Evolutionary conservation across 2,797 vertebrate genomes (phyloP), one percentile per base, ranked within the genome.

Genomic region (Chlorospingus semifuscus): DNA sequence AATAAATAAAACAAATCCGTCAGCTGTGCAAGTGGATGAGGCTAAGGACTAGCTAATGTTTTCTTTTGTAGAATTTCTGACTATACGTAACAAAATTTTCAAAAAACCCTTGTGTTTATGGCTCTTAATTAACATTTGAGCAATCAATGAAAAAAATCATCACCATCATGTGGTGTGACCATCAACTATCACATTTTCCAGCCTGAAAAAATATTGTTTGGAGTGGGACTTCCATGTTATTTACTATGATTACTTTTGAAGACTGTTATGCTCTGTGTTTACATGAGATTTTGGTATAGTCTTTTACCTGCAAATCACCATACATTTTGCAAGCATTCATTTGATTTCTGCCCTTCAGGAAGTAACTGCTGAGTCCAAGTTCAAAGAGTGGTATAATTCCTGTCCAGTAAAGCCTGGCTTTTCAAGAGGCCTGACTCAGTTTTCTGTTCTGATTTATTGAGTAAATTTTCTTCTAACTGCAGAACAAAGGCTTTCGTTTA

Each of bases 121-220:
- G 9, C 32, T 95, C 20, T 50, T 82, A 55, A 44, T 91, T 88
- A 79, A 56, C 8, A 34, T 93, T 94, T 93, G 80, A 83, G 30
- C 37, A 76, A 36, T 50, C 81, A 89, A 4, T 93, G 23, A 60
- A 49, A 87, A 94, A 80, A 81, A 50, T 41, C 36, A 72, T 87
- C 4, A 5, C 85, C 5, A 5, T 88, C 66, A 37, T 87, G 52
- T 89, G 89, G 20, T 93, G 12, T 91, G 59, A 46, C 22, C 80
- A 59, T 92, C 47, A 95, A 44, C 30, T 86, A 18, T 55, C 55
- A 88, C 57, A 74, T 96, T 94, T 78, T 86, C 36, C 60, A 89
- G n/a, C 26, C 53, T 91, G 39, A 36, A 87, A 59, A 93, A 49
- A 14, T 46, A 79, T 30, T 95, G 49, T 80, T 27, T 90, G 26